Evolutionary conservation across 2,797 vertebrate species (phyloP), one percentile per base, ranked within the genome.

Genomic region (Lophius americanus): DNA sequence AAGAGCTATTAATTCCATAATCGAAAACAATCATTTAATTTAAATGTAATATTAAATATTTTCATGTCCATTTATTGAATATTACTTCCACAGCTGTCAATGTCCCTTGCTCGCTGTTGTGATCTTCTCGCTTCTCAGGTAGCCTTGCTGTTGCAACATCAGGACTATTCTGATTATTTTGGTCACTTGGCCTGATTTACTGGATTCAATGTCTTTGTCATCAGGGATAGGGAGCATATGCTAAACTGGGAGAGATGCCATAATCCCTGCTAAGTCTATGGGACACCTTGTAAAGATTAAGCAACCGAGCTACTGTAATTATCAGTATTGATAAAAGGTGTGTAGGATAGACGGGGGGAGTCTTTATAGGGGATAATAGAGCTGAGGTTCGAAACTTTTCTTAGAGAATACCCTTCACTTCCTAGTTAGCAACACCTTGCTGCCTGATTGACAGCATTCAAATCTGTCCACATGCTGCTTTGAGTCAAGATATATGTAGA

Each of bases 131-230:
- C 6, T 13, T 3, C 70, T 79, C 79, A 70, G 77, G 73, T 42
- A 80, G 73, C 68, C 72, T 81, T 71, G 62, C 81, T 86, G 80
- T 82, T 77, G 23, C 23, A 23, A 23, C 56, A 54, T 64, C 68
- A 9, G 0, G 12, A 60, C 32, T 7, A 10, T 32, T 8, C 63
- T 48, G 75, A 65, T 76, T 80, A 65, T 67, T 60, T 47, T 60
- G 70, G 74, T 82, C 85, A 85, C 82, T 64, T 70, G 73, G 60
- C 48, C 86, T 76, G 86, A 89, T 91, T 91, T 84, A 85, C 79
- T 66, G 74, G 81, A 81, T 63, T 87, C 73, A 51, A 62, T 60
- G 70, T 76, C 75, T 91, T 86, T 73, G 81, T 75, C 76, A 71
- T 65, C 51, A 11, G 54, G 51, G 59, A 78, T 72, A 83, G 78